Percentiles rank a stretch among this genome's conserved stretches.
These are phyloP conservation scores for Clarias gariepinus DNA, from an alignment of 2,113 vertebrate genomes.

Conservation along the genomic window DNA sequence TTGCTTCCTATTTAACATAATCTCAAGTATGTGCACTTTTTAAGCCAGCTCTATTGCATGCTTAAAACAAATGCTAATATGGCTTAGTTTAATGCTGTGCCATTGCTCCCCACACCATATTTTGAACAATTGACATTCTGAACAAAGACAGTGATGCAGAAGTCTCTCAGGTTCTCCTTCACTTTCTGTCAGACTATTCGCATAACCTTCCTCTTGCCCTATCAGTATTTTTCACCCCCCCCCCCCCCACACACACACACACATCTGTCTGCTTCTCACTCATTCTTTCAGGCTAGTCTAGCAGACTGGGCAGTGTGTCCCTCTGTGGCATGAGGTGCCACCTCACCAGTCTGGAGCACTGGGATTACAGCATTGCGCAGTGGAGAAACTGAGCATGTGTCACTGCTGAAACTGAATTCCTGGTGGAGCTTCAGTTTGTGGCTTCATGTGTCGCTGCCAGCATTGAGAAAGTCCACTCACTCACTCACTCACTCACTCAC, in stretches of 20 bases:
- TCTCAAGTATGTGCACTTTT: not conserved
- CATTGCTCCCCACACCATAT: not conserved
- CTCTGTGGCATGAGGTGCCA: constrained; percentile 44
- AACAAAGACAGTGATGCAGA: not conserved
- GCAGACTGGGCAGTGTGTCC: constrained; percentile 17
- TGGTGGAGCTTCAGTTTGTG: constrained; percentile 40
- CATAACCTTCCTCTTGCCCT: not conserved
- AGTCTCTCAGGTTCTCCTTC: not conserved
- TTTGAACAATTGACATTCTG: not conserved
- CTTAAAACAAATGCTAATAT: no score
- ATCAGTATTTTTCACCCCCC: not conserved
- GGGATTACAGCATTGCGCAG: constrained; percentile 38
- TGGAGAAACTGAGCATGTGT: constrained; percentile 44
- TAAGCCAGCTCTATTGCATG: not conserved
- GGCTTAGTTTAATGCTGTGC: not conserved
- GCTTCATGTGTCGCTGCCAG: constrained; percentile 15
- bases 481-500: not conserved
- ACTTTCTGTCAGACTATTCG: not conserved
- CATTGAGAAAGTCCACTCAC: constrained; percentile 20
- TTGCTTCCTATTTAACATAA: not conserved
- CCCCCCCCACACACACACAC: not conserved
- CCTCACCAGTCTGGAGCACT: constrained; percentile 46
- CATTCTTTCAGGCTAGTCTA: constrained; percentile 15
- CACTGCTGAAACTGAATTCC: constrained; percentile 31
- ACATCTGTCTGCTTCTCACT: constrained; percentile 15